Evolutionary conservation across 2,113 vertebrate species (phyloP), one percentile per base, ranked within the genome.

Genomic region (Cromileptes altivelis): DNA sequence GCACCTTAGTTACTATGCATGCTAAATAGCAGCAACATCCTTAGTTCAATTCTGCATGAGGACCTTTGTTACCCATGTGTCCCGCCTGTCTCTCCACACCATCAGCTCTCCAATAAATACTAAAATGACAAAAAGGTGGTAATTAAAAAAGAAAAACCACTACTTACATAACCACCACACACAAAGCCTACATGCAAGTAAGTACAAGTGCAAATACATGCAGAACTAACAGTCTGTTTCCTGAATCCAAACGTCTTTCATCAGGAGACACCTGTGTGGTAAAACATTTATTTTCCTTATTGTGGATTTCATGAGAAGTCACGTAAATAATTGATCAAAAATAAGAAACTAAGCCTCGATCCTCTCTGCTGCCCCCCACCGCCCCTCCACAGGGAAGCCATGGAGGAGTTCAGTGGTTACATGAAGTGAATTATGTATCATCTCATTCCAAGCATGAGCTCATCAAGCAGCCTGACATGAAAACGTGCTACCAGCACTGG

Each of bases 401-500:
- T 1, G 25, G n/a, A 25, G 69, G 80, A 68, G 60, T 64, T 76
- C 47, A 21, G 65, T 42, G 70, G 33, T 74, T 85, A 80, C 71
- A 87, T 5, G 27, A 37, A 61, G 72, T 86, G 67, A 90, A 90
- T 91, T 80, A 89, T 90, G 85, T 8, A 86, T 81, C 37, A 4
- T 84, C 58, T 88, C 85, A 73, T 61, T 70, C 62, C 60, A 47
- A 78, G 76, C 78, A 55, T 69, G 63, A 80, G 67, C 77, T 84
- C 82, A 75, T 80, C 68, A 6, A 7, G 47, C 61, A 72, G 50
- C 25, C 15, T 55, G 67, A 78, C 75, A 47, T 69, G 84, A 65
- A 85, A 74, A 84, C 45, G 12, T 80, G 85, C 70, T 23, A 4
- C 53, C 19, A 55, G 88, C 15, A 10, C 12, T 30, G 83, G 86